Evolutionary conservation across 2,797 vertebrate species (phyloP), one percentile per base, ranked within the genome.

Genomic region (Centropyge bicolor): DNA sequence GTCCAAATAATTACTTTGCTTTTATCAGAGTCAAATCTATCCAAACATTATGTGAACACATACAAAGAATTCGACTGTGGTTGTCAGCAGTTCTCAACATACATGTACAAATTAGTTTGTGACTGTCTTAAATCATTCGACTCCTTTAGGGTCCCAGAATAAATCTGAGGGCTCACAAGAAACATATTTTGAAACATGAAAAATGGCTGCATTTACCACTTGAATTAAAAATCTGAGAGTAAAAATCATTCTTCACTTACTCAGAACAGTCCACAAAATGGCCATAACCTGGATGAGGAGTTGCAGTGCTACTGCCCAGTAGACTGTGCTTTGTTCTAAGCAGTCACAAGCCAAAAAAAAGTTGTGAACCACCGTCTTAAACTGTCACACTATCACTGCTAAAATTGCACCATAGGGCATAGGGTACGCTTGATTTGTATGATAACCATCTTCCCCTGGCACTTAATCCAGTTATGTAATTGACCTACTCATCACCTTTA

Each of bases 391-490:
- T 46, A 51, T 79, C 13, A 2, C 38, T 31, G 64, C 55, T 75
- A 60, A 78, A 80, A 73, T 41, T 73, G 51, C 19, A 59, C 13
- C 52, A 24, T 8, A 40, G 31, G 57, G 3, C 41, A 66, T 5
- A 1, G 27, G 27, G 46, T 65, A 6, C 35, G 0, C 43, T 60
- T 62, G 38, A 36, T 74, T 59, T 43, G 38, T 69, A 63, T 74
- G 35, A 69, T 64, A 69, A 36, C 54, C 6, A 35, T 80, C 22
- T 59, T 64, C 8, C 31, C 19, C 54, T 55, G 51, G 61, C 22
- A 74, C 69, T 8, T 40, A 17, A 38, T 40, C 5, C 19, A 59
- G 40, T 80, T 79, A 64, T 49, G 13, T 83, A 60, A 76, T 57
- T 63, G 35, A 63, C 27, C 36, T 12, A 59, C 41, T 80, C 27